Conservation (phyloP, 2,113 vertebrate genomes). For the Sardina pilchardus region DNA sequence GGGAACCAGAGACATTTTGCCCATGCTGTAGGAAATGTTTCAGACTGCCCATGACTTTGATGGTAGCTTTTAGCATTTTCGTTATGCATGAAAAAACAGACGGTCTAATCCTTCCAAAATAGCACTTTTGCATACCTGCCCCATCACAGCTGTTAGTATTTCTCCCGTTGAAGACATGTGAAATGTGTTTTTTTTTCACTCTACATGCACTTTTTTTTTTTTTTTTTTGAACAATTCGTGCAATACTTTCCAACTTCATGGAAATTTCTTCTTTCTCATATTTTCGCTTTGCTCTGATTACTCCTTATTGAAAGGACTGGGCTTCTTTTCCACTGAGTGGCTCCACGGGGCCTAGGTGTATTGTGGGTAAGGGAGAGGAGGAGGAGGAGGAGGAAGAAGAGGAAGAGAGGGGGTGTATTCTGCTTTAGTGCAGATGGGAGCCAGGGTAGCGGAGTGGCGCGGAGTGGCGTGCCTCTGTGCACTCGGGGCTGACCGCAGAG, state of each 20-base stretch:
- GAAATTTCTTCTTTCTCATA: slow-evolving; percentile 4
- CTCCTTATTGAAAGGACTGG: background rate
- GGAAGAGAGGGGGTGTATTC: background rate
- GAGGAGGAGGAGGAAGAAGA: background rate
- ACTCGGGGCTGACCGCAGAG: background rate
- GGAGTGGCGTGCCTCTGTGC: background rate
- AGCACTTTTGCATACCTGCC: background rate
- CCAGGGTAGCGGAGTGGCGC: background rate
- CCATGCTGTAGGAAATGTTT: background rate
- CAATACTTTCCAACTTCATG: slow-evolving; percentile 1
- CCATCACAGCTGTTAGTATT: background rate
- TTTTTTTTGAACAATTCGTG: background rate
- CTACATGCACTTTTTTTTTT: background rate
- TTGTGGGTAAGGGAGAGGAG: background rate
- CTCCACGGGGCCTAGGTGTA: slow-evolving; percentile 1
- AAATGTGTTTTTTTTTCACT: background rate
- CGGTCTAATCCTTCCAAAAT: background rate
- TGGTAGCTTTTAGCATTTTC: background rate
- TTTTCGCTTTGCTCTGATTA: slow-evolving; percentile 8
- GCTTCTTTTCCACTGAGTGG: background rate
- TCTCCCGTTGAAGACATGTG: too few relatives aligned
- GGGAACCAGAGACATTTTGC: background rate
- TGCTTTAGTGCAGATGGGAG: slow-evolving; percentile 11
- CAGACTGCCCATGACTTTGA: background rate
- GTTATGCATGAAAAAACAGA: background rate